phyloP scores from a whole-genome alignment of 2,888 invertebrate species.

The Aproaerema taeniolella region DNA sequence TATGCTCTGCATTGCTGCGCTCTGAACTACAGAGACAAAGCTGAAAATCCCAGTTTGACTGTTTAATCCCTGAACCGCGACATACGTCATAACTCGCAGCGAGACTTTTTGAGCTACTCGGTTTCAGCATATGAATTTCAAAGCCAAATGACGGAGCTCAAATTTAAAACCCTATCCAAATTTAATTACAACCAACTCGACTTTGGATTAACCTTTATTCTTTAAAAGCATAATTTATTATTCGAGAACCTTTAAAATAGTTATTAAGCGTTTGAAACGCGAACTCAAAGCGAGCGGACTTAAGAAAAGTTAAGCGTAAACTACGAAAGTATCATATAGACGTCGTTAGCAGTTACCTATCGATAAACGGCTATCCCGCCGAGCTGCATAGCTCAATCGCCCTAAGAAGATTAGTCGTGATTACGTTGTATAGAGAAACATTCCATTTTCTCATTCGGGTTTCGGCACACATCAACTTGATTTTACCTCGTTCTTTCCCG shows the following conservation, averaged over 20 bases:
- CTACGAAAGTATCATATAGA: not conserved
- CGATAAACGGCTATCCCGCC: conserved; percentile 15
- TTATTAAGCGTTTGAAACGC: too few species aligned
- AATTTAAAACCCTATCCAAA: too few species aligned
- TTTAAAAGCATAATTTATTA: too few species aligned
- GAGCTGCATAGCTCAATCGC: conserved; percentile 23
- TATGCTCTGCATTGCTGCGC: too few species aligned
- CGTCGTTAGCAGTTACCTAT: not conserved
- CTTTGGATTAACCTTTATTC: too few species aligned
- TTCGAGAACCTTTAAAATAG: too few species aligned
- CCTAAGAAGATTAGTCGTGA: conserved; percentile 40
- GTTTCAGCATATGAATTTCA: not conserved
- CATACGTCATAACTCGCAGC: conserved; percentile 10
- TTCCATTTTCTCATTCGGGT: conserved; percentile 52
- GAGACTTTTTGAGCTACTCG: conserved; percentile 1
- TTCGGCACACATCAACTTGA: conserved; percentile 66
- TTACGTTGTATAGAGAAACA: conserved; percentile 43
- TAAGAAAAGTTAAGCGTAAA: too few species aligned
- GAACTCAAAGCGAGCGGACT: conserved; percentile 3
- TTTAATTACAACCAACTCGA: too few species aligned
- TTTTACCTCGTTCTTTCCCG: conserved; percentile 59
- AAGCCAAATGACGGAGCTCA: too few species aligned
- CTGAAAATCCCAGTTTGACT: conserved; percentile 49
- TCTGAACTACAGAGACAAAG: conserved; percentile 30
- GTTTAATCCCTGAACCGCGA: conserved; percentile 39